Conservation (phyloP, 2,797 vertebrate genomes). For the Epinephelus coioides region DNA sequence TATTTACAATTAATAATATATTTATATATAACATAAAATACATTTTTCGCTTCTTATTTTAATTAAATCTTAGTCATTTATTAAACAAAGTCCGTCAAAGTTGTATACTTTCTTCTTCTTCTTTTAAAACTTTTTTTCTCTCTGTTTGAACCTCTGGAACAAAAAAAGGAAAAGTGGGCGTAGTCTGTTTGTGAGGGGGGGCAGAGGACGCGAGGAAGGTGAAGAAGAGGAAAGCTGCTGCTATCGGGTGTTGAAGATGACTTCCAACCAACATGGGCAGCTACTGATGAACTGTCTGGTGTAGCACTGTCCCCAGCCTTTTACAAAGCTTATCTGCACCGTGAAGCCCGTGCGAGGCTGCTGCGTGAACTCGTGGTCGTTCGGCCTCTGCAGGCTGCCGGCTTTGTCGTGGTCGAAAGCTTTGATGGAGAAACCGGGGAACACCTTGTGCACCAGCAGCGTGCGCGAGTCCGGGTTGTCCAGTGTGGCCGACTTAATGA, state of each 20-base stretch:
- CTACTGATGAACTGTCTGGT: conserved; percentile 99
- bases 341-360: conserved; percentile 97
- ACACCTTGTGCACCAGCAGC: conserved; percentile 97
- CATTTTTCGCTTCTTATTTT: conserved; percentile 92
- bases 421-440: conserved; percentile 98
- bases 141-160: conserved; percentile 69
- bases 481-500: conserved; percentile 99
- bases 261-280: conserved; percentile 99
- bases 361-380: conserved; percentile 98
- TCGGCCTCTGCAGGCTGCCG: conserved; percentile 94
- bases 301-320: conserved; percentile 99
- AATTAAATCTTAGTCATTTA: conserved; percentile 95
- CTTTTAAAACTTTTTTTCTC: conserved; percentile 72
- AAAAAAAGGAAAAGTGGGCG: conserved; percentile 57
- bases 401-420: conserved; percentile 99
- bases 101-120: conserved; percentile 77
- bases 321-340: conserved; percentile 99
- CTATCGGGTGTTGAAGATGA: conserved; percentile 98
- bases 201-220: conserved; percentile 24
- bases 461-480: conserved; percentile 98
- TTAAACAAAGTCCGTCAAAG: conserved; percentile 89
- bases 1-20: conserved; percentile 99
- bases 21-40: conserved; percentile 99
- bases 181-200: conserved; percentile 62
- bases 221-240: conserved; percentile 69